Evolutionary conservation across 2,888 invertebrate species (phyloP).

Genomic region (Synergus gifuensis): DNA sequence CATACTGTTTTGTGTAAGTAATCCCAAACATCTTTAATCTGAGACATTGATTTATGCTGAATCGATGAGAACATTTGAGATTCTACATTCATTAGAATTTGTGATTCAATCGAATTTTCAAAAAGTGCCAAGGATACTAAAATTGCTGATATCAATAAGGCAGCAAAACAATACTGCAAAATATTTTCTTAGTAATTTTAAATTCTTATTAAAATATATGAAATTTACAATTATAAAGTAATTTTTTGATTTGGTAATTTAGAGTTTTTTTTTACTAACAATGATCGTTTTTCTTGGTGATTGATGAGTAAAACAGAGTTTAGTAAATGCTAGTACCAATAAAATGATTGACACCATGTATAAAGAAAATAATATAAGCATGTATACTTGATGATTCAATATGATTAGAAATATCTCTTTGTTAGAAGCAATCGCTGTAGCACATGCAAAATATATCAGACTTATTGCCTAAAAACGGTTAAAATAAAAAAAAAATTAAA

Average conservation of each 20-base stretch:
- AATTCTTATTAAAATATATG: not conserved
- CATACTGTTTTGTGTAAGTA: constrained; percentile 2
- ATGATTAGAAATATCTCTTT: not conserved
- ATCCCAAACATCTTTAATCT: not conserved
- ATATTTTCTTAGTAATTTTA: not conserved
- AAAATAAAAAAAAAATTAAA: not conserved
- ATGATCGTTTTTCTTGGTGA: not conserved
- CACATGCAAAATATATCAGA: not conserved
- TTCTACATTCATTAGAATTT: not conserved
- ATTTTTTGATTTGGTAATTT: not conserved
- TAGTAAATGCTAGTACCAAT: not conserved
- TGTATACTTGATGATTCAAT: not conserved
- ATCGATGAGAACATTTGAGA: not conserved
- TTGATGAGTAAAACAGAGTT: not conserved
- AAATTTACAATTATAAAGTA: not conserved
- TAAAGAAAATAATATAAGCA: not conserved
- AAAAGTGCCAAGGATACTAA: constrained; percentile 4
- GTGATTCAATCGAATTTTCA: not conserved
- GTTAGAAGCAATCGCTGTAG: constrained; percentile 2
- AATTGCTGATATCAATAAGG: not conserved
- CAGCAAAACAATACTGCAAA: not conserved
- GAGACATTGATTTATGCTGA: not conserved
- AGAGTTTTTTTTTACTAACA: not conserved
- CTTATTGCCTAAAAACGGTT: not conserved
- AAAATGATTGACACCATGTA: not conserved